Conservation (phyloP, 2,888 invertebrate species). For the Drosophila prolongata region DNA sequence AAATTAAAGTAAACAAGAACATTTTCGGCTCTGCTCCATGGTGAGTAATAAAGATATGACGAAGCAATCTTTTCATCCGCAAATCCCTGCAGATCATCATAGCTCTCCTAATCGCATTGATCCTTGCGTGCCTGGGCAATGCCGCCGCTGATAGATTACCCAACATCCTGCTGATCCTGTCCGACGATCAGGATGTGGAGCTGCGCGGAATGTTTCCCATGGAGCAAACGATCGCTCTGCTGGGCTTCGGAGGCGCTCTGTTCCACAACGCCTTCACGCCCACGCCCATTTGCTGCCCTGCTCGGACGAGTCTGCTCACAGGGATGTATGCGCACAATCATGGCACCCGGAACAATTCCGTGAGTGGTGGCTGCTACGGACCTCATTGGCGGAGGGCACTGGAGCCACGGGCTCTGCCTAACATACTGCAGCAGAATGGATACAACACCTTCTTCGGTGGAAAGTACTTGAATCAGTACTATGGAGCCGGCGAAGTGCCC, state of each 20-base stretch:
- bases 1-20: conserved; percentile 15
- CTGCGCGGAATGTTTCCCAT: conserved; percentile 91
- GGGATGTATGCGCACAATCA: conserved; percentile 95
- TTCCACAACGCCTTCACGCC: conserved; percentile 92
- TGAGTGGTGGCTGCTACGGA: conserved; percentile 91
- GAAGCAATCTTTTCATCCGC: neutral
- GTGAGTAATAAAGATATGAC: neutral
- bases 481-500: conserved; percentile 87
- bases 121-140: neutral
- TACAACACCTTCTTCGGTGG: conserved; percentile 96
- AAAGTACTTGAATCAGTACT: conserved; percentile 95
- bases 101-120: neutral
- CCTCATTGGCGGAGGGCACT: conserved; percentile 87
- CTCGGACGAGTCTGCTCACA: conserved; percentile 93
- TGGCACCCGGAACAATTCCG: conserved; percentile 90
- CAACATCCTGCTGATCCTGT: conserved; percentile 92
- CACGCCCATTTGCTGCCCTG: conserved; percentile 95
- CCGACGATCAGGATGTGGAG: conserved; percentile 94
- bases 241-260: conserved; percentile 88
- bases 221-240: conserved; percentile 87
- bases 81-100: neutral
- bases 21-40: neutral
- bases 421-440: conserved; percentile 87
- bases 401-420: conserved; percentile 89
- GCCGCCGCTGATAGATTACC: conserved; percentile 81